phyloP scores from a whole-genome alignment of 2,113 vertebrate species.

The Delphinus delphis region DNA sequence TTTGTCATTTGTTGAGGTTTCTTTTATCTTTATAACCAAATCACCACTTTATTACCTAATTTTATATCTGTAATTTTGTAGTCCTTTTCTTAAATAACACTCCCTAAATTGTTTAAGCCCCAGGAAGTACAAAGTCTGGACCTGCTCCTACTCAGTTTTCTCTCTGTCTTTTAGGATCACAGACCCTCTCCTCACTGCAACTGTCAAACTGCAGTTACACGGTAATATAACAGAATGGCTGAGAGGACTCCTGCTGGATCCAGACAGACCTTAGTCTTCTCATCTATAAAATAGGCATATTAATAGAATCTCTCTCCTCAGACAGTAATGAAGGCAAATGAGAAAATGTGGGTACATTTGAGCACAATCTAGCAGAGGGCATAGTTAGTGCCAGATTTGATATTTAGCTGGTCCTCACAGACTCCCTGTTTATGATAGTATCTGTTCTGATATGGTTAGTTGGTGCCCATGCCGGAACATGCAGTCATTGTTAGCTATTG shows the following conservation, averaged over 20 bases:
- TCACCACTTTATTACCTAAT: background rate
- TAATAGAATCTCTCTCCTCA: background rate
- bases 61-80: background rate
- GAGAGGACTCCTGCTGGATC: background rate
- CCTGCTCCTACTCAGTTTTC: background rate
- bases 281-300: background rate
- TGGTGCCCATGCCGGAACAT: background rate
- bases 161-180: background rate
- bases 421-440: background rate
- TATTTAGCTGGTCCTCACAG: background rate
- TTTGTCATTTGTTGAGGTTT: background rate
- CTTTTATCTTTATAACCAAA: background rate
- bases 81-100: background rate
- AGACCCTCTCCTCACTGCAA: background rate
- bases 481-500: background rate
- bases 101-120: background rate
- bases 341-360: background rate
- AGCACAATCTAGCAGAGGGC: background rate
- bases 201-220: background rate
- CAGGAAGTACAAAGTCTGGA: background rate
- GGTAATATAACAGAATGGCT: background rate
- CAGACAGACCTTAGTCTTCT: background rate
- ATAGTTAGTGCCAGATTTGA: background rate
- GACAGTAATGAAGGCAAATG: background rate
- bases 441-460: background rate